Evolutionary conservation across 2,797 vertebrate species (phyloP), one percentile per base, ranked within the genome.

Genomic region (Gephyroberyx darwinii): DNA sequence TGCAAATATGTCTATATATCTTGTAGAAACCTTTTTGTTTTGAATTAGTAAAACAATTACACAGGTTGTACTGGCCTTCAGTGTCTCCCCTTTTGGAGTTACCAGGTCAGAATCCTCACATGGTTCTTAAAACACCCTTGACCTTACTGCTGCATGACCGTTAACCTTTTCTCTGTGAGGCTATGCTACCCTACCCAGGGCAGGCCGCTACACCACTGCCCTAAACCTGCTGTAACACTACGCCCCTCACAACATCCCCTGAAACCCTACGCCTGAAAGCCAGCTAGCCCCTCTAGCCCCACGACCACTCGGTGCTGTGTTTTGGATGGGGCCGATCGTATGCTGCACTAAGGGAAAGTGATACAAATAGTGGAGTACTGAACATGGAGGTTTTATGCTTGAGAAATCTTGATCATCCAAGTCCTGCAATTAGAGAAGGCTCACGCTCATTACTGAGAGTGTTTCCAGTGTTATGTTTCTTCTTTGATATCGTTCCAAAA

Each of bases 391-490:
- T 20, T 22, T 13, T 22, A 55, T 48, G 22, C 16, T 5, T 30
- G 41, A 13, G 4, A 45, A 12, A 50, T 51, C 30, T 9, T 43
- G 17, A 52, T 41, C 35, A 41, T 65, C 43, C 45, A 64, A 4
- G 17, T 52, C 14, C 30, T 78, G 66, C 17, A 71, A 75, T 47
- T 7, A 48, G 73, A 83, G 74, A 82, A 37, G 68, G 35, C 68
- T 20, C 20, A 12, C 17, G 19, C 33, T 64, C 52, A 35, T 43
- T 55, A 47, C 56, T 51, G 5, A 41, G 20, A n/a, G 12, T 33
- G 33, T 63, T 52, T 67, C 10, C 14, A 20, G 45, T n/a, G 48
- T 19, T 14, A 20, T 16, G 39, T 54, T 47, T 59, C 35, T 9
- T 48, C 17, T 62, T 81, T 39, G 47, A 58, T 41, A 54, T 71